A percentile compares a stretch with the other conserved stretches of the same genome.
These are phyloP conservation scores for Mythimna vitellina DNA, from an alignment of 2,888 invertebrate species.

Conservation along the genomic window DNA sequence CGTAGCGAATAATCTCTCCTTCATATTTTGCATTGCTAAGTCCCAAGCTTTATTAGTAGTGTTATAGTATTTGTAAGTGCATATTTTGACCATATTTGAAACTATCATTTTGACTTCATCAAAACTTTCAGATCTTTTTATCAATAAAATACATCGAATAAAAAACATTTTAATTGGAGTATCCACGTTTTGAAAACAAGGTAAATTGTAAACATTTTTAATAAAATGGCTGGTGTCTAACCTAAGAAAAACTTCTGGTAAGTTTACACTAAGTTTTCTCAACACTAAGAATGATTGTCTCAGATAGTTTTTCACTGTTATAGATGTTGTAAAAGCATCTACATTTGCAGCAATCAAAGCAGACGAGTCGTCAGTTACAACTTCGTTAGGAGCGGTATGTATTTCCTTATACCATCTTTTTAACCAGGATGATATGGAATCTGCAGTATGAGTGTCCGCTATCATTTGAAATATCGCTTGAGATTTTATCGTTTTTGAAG, in stretches of 20 bases:
- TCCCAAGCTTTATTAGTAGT: conserved; percentile 44
- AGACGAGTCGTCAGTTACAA: conserved; percentile 40
- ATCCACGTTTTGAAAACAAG: conserved; percentile 39
- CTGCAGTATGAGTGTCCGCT: conserved; percentile 33
- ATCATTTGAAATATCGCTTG: conserved; percentile 37
- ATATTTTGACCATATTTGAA: conserved; percentile 41
- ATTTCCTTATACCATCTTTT: conserved; percentile 37
- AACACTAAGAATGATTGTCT: conserved; percentile 37
- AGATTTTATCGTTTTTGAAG: conserved; percentile 33
- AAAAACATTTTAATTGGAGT: conserved; percentile 37
- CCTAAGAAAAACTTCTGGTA: conserved; percentile 30
- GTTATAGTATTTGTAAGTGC: conserved; percentile 43
- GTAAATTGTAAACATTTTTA: conserved; percentile 35
- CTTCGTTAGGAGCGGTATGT: conserved; percentile 34
- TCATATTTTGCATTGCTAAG: conserved; percentile 39
- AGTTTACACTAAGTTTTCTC: conserved; percentile 33
- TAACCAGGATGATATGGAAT: conserved; percentile 42
- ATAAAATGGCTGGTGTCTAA: conserved; percentile 9
- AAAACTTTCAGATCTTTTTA: conserved; percentile 42
- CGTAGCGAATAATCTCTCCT: conserved; percentile 36
- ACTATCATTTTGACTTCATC: conserved; percentile 31
- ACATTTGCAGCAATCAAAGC: conserved; percentile 38
- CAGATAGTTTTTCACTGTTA: conserved; percentile 33
- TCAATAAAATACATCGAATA: conserved; percentile 42
- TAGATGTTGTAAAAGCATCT: conserved; percentile 33